These are phyloP conservation scores for Hyla sarda DNA, from an alignment of 2,113 vertebrate genomes.

Conservation along the genomic window DNA sequence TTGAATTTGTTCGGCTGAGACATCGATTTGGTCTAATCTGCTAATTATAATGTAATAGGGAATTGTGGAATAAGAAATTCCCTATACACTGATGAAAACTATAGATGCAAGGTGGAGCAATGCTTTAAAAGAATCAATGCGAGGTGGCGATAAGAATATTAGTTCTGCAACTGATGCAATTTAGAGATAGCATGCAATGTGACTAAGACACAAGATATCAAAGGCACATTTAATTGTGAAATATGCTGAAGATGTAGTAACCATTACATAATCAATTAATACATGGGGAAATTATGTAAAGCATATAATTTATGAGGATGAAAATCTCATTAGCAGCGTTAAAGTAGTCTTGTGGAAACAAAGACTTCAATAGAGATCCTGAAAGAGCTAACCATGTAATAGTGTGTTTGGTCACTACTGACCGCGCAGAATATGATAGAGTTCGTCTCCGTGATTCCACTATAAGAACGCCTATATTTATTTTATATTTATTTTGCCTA, in stretches of 20 bases:
- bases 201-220: conserved; percentile 32
- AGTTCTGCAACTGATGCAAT: conserved; percentile 18
- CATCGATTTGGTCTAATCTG: background rate
- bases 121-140: background rate
- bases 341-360: conserved; percentile 20
- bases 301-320: conserved; percentile 32
- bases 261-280: conserved; percentile 36
- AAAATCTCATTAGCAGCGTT: conserved; percentile 23
- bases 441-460: background rate
- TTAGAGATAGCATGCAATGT: conserved; percentile 14
- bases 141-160: conserved; percentile 17
- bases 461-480: background rate
- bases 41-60: background rate
- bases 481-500: no score
- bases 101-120: background rate
- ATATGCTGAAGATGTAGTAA: conserved; percentile 25
- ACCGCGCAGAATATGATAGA: background rate
- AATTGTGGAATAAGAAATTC: background rate
- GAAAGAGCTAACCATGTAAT: background rate
- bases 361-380: conserved; percentile 22
- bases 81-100: background rate
- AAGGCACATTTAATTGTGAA: conserved; percentile 34
- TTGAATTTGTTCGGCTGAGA: background rate
- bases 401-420: background rate
- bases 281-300: conserved; percentile 12